phyloP scores from a whole-genome alignment of 53 echinoderm and acorn worm species.

The Zoroaster sp. region DNA sequence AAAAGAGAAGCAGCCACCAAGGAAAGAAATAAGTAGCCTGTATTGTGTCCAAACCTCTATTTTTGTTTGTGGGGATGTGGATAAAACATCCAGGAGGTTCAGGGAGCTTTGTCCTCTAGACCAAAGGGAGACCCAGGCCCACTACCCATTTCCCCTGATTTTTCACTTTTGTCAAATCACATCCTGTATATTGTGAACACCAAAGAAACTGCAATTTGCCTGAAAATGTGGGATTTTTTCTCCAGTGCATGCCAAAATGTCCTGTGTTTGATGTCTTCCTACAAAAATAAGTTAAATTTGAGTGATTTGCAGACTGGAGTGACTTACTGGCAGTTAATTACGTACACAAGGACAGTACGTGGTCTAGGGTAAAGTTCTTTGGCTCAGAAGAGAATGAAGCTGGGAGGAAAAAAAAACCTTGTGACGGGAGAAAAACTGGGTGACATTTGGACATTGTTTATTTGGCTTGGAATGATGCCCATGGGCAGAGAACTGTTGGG shows the following conservation, averaged over 20 bases:
- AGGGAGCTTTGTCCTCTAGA: no score
- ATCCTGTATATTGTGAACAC: no score
- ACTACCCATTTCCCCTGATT: no score
- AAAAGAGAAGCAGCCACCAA: no score
- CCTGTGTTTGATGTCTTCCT: background rate
- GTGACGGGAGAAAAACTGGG: background rate
- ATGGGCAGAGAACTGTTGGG: background rate
- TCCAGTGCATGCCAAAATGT: background rate
- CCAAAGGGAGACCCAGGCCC: no score
- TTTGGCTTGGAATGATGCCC: constrained; percentile 40
- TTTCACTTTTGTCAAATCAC: no score
- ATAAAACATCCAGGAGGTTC: no score
- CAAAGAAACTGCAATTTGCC: no score
- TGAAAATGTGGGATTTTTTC: background rate
- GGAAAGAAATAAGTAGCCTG: no score
- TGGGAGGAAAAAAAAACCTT: background rate
- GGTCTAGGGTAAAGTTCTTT: background rate
- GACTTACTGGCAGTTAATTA: background rate
- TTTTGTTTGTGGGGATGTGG: no score
- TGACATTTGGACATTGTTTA: constrained; percentile 24
- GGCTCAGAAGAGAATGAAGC: background rate
- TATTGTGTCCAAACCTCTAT: no score
- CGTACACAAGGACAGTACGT: background rate
- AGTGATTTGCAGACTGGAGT: background rate
- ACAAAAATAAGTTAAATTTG: background rate